Percentiles rank a stretch among this genome's conserved stretches.
Evolutionary conservation across 2,888 invertebrate species (phyloP).

Genomic region (Alviniconcha strummeri): DNA sequence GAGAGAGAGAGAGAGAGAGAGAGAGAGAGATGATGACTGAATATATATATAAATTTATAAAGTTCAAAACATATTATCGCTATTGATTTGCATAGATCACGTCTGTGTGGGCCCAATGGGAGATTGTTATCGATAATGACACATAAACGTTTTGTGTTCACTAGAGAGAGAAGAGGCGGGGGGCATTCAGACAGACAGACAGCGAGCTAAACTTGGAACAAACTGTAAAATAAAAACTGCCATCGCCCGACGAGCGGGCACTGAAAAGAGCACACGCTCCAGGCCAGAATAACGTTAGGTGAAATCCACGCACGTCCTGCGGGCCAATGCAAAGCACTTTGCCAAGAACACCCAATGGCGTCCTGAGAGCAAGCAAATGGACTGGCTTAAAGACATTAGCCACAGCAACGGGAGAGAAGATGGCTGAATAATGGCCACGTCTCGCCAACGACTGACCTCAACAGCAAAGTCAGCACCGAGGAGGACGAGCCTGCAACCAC

Average conservation of each 20-base stretch:
- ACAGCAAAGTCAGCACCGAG: too few relatives aligned
- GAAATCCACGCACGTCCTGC: background rate
- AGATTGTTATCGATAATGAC: background rate
- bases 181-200: background rate
- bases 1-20: too few relatives aligned
- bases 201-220: background rate
- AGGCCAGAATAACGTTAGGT: background rate
- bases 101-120: background rate
- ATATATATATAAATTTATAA: too few relatives aligned
- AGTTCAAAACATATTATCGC: background rate
- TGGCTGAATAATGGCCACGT: too few relatives aligned
- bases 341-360: too few relatives aligned
- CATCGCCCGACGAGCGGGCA: background rate
- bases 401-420: too few relatives aligned
- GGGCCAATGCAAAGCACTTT: too few relatives aligned
- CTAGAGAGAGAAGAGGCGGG: background rate
- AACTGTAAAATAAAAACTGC: background rate
- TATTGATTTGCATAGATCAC: background rate
- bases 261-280: background rate
- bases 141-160: background rate
- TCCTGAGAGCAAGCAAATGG: too few relatives aligned
- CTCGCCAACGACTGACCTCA: too few relatives aligned
- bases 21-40: too few relatives aligned
- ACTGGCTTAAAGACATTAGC: too few relatives aligned
- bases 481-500: too few relatives aligned